Evolutionary conservation across 2,888 invertebrate genomes (phyloP).

Genomic region (Drosophila paranaensis): DNA sequence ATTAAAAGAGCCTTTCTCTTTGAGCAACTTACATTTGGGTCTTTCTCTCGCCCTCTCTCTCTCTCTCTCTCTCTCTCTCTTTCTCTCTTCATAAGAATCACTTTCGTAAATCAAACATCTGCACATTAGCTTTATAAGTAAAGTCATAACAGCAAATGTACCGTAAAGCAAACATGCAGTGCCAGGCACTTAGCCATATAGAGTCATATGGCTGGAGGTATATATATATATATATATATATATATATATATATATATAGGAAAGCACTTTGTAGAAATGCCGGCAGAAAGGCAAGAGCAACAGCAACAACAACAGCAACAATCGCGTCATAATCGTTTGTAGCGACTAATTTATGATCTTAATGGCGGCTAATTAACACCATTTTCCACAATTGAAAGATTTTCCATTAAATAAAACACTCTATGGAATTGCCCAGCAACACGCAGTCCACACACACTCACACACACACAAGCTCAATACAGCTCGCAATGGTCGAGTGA

Average conservation of each 20-base stretch:
- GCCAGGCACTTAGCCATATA: conserved; percentile 66
- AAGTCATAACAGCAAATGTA: conserved; percentile 76
- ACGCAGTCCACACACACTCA: conserved; percentile 50
- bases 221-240: neutral
- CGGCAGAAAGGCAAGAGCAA: conserved; percentile 52
- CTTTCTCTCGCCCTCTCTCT: conserved; percentile 5
- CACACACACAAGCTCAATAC: conserved; percentile 45
- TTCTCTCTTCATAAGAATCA: conserved; percentile 45
- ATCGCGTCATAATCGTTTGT: conserved; percentile 79
- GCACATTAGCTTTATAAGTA: conserved; percentile 53
- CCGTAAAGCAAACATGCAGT: conserved; percentile 72
- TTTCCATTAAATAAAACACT: conserved; percentile 81
- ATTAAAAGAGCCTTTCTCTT: conserved; percentile 33
- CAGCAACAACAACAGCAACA: conserved; percentile 48
- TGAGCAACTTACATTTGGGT: conserved; percentile 42
- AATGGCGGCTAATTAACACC: conserved; percentile 81
- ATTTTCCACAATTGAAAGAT: conserved; percentile 81
- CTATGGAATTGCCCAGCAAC: conserved; percentile 76
- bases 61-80: neutral
- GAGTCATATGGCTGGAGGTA: conserved; percentile 45
- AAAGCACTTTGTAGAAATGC: conserved; percentile 65
- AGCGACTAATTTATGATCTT: conserved; percentile 80
- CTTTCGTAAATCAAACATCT: conserved; percentile 63
- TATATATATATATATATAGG: conserved; percentile 9
- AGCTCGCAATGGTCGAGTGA: conserved; percentile 41